Evolutionary conservation across 2,888 invertebrate genomes (phyloP), one percentile per base, ranked within the genome.

Genomic region (Dasysyrphus albostriatus): DNA sequence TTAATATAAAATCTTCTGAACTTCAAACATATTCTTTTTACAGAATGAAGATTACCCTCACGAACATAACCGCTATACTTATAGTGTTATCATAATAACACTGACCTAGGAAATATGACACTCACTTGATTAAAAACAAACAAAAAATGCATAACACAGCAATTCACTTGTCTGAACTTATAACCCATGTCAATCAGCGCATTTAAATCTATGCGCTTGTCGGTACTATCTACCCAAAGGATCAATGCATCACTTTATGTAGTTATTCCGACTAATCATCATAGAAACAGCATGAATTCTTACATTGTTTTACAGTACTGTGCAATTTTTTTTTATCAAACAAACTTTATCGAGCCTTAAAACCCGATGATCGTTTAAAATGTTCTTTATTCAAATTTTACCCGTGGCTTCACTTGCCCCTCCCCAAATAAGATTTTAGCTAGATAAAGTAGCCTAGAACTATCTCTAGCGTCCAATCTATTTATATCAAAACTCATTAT

Each of bases 131-230:
- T 61, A 49, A 69, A 24, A 56, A 39, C 29, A 47, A 63, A 47
- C 32, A 24, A 56, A 34, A 65, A 74, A 58, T 42, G 14, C 47
- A 51, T n/a, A 49, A 14, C n/a, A 19, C 1, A 47, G n/a, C 12
- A 58, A 54, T 73, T 44, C 34, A 69, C 42, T 70, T 73, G 73
- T 74, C 83, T 78, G 72, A 54, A 69, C 67, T 82, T 82, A 69
- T 56, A 61, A 78, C 76, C 59, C 67, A 75, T 81, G 74, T 67
- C 67, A 56, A 76, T 65, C 76, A 51, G 47, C 14, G 39, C 69
- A 29, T 16, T 49, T 24, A 42, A 34, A 49, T 59, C 54, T 39
- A 16, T 54, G 47, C 49, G 69, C 10, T 54, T 69, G 39, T 54
- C 29, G 54, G 56, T 47, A n/a, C 32, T 54, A 61, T 78, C 81